These are phyloP conservation scores for Adelognathus sp. DNA, from an alignment of 2,888 invertebrate genomes.

Conservation along the genomic window DNA sequence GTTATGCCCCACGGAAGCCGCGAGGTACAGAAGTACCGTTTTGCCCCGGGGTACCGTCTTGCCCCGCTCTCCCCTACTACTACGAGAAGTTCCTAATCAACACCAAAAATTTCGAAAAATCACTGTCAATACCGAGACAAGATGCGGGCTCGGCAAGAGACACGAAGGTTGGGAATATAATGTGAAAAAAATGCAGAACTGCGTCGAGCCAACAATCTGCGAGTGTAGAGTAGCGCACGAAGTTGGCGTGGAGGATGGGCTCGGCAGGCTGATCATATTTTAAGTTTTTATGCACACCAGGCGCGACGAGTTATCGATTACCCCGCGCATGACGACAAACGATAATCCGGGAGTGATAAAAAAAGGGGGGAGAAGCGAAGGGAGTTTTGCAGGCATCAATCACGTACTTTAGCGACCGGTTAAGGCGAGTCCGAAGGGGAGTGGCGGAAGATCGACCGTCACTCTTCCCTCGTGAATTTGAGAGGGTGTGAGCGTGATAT, in stretches of 20 bases:
- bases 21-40: too few species aligned
- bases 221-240: background rate
- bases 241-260: background rate
- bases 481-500: background rate
- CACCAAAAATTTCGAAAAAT: too few species aligned
- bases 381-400: conserved; percentile 44
- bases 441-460: conserved; percentile 22
- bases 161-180: background rate
- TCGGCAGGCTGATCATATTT: conserved; percentile 9
- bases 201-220: background rate
- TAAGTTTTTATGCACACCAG: conserved; percentile 15
- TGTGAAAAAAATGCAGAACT: background rate
- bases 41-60: too few species aligned
- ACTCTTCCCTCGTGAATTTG: conserved; percentile 13
- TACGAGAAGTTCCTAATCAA: too few species aligned
- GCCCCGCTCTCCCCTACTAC: too few species aligned
- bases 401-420: conserved; percentile 38
- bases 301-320: conserved; percentile 40
- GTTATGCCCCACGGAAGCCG: too few species aligned
- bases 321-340: conserved; percentile 16
- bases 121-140: too few species aligned
- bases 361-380: background rate
- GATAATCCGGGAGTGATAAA: conserved; percentile 37
- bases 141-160: background rate
- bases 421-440: conserved; percentile 1